These are phyloP conservation scores for Phania funesta DNA, from an alignment of 2,888 invertebrate genomes.

Conservation along the genomic window DNA sequence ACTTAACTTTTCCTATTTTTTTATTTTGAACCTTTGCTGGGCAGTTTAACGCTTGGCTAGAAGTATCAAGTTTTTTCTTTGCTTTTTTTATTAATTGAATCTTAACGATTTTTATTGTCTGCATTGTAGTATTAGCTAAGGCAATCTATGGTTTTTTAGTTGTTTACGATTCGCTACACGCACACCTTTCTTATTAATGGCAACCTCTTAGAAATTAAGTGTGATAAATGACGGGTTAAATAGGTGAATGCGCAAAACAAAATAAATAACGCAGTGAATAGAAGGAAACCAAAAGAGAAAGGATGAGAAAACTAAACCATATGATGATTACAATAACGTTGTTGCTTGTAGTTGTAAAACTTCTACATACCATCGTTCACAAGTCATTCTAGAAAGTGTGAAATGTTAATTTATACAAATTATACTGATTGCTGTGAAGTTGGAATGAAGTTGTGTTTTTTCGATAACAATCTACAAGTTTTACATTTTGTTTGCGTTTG, in stretches of 20 bases:
- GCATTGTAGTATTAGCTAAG: constrained; percentile 18
- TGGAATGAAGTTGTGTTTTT: constrained; percentile 11
- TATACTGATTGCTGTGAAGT: constrained; percentile 46
- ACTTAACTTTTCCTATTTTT: constrained; percentile 21
- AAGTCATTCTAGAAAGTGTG: constrained; percentile 41
- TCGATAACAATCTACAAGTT: constrained; percentile 46
- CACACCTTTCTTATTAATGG: constrained; percentile 61
- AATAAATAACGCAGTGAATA: constrained; percentile 9
- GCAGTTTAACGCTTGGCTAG: not conserved
- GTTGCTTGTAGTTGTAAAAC: constrained; percentile 26
- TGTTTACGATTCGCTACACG: constrained; percentile 62
- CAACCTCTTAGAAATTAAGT: constrained; percentile 61
- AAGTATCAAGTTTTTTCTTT: constrained; percentile 7
- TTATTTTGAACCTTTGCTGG: not conserved
- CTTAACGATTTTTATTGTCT: constrained; percentile 59
- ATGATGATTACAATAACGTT: constrained; percentile 56
- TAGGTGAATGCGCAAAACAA: constrained; percentile 42
- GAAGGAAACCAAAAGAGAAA: not conserved
- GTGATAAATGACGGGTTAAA: constrained; percentile 62
- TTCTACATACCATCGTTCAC: not conserved
- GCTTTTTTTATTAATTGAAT: constrained; percentile 61
- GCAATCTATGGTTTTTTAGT: constrained; percentile 41
- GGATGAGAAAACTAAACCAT: constrained; percentile 26
- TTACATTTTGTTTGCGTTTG: constrained; percentile 9
- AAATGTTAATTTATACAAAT: constrained; percentile 64